phyloP scores from a whole-genome alignment of 2,113 vertebrate genomes.

The Loxodonta africana region DNA sequence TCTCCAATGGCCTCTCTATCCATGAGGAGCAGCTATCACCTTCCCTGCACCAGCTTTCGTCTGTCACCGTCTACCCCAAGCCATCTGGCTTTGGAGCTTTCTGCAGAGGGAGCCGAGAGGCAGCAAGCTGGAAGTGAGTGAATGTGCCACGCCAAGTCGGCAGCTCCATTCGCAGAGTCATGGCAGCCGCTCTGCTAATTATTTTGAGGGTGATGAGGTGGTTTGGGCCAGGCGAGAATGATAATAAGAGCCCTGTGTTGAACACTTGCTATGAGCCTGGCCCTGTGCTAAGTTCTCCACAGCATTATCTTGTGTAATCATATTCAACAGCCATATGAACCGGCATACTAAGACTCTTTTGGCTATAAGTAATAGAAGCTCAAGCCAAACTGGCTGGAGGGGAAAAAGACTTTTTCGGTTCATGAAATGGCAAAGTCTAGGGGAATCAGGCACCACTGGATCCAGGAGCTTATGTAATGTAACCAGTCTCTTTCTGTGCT shows the following conservation, averaged over 20 bases:
- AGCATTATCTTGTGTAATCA: not conserved
- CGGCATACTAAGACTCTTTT: not conserved
- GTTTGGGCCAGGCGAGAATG: not conserved
- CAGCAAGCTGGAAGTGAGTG: not conserved
- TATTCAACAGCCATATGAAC: not conserved
- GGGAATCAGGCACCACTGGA: not conserved
- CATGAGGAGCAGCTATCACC: not conserved
- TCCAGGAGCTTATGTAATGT: not conserved
- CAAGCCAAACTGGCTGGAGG: not conserved
- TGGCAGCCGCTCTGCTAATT: not conserved
- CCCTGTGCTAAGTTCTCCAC: not conserved
- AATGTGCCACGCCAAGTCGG: not conserved
- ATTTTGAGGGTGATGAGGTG: not conserved
- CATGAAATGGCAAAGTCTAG: not conserved
- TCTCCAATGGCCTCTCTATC: not conserved
- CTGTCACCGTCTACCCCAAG: not conserved
- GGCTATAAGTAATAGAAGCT: slow-evolving; percentile 15
- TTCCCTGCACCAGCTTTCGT: not conserved
- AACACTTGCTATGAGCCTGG: not conserved
- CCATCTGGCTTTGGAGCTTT: not conserved
- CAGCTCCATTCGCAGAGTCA: not conserved
- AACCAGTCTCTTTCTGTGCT: not conserved
- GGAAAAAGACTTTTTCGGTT: not conserved
- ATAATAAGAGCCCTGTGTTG: not conserved
- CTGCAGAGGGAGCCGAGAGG: not conserved